Percentiles rank a stretch among this genome's conserved stretches.
Conservation (phyloP, 2,888 invertebrate genomes). For the Apantesis nais region DNA sequence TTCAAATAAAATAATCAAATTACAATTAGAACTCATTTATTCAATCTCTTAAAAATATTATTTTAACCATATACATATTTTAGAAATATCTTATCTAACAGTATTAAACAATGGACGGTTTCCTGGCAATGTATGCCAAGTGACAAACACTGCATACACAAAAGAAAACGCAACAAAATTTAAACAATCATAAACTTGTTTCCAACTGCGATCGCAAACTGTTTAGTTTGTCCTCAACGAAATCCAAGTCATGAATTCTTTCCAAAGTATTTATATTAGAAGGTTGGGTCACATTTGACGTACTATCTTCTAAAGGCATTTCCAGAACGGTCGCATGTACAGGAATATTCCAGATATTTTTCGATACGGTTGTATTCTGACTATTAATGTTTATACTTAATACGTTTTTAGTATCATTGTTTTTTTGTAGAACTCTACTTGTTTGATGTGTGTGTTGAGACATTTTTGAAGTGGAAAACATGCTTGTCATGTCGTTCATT, state of each 20-base stretch:
- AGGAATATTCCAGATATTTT: conserved; percentile 65
- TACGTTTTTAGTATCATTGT: conserved; percentile 42
- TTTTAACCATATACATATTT: neutral
- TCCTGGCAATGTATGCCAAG: neutral
- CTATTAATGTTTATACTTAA: conserved; percentile 57
- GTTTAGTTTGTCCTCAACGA: conserved; percentile 72
- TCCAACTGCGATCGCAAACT: conserved; percentile 70
- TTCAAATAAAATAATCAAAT: neutral
- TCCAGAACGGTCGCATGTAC: conserved; percentile 53
- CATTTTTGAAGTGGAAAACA: conserved; percentile 49
- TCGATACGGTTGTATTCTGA: conserved; percentile 53
- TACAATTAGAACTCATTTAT: neutral
- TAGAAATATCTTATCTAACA: neutral
- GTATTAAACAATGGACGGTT: conserved; percentile 1
- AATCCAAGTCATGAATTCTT: conserved; percentile 76
- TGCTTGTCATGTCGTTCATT: conserved; percentile 69
- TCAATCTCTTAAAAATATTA: neutral
- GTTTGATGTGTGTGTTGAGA: conserved; percentile 34
- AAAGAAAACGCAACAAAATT: neutral
- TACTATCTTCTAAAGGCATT: conserved; percentile 51
- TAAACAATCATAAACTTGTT: conserved; percentile 64
- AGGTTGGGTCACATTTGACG: conserved; percentile 57
- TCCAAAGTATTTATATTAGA: conserved; percentile 75
- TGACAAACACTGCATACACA: neutral
- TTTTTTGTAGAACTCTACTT: conserved; percentile 5